Conservation (phyloP, 2,888 invertebrate genomes). For the Meiosimyza decipiens region DNA sequence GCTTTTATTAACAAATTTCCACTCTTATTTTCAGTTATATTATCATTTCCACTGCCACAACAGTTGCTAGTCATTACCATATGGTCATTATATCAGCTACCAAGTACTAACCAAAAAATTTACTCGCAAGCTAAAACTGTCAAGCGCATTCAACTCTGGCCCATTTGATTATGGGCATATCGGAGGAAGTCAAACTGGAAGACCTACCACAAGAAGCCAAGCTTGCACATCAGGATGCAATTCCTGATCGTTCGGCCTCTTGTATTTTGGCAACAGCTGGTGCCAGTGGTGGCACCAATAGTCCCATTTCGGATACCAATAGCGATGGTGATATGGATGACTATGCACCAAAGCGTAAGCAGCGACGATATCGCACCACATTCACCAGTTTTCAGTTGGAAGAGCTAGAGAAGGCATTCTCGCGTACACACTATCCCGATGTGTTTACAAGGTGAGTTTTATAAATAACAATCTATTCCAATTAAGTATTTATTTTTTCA, state of each 20-base stretch:
- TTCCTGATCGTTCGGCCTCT: conserved; percentile 67
- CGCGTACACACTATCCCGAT: conserved; percentile 97
- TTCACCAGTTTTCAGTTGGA: conserved; percentile 95
- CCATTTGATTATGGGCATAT: conserved; percentile 67
- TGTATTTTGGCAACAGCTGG: conserved; percentile 53
- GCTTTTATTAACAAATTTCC: too few species aligned
- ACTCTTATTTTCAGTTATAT: too few species aligned
- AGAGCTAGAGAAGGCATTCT: conserved; percentile 96
- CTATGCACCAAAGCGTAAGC: conserved; percentile 88
- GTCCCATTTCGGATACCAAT: conserved; percentile 72
- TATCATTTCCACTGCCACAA: conserved; percentile 33
- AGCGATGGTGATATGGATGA: conserved; percentile 78
- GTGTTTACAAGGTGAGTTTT: conserved; percentile 90
- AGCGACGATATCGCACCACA: conserved; percentile 91
- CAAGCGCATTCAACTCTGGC: conserved; percentile 35
- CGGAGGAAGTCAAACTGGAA: conserved; percentile 68
- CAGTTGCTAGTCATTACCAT: neutral
- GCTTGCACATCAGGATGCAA: conserved; percentile 65
- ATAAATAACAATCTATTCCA: too few species aligned
- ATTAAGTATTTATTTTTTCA: too few species aligned
- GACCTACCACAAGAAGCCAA: conserved; percentile 67
- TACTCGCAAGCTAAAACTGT: neutral
- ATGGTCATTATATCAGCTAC: neutral
- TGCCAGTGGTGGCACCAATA: conserved; percentile 66
- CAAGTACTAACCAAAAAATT: neutral